Conservation (phyloP, 2,113 vertebrate species). For the Dissostichus mawsoni region DNA sequence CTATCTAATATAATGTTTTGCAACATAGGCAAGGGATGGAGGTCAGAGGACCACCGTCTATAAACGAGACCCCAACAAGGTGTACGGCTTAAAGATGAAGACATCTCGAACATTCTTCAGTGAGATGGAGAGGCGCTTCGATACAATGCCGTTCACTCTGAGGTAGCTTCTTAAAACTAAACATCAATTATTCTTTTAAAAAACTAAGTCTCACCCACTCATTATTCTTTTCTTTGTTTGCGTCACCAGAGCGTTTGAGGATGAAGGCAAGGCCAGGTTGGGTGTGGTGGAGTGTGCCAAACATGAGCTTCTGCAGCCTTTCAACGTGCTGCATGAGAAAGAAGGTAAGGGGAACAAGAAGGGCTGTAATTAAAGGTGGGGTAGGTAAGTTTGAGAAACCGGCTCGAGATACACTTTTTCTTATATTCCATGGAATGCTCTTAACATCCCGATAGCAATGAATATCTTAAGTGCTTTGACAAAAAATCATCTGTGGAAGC, state of each 20-base stretch:
- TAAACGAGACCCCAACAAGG: conserved; percentile 96
- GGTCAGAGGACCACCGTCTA: conserved; percentile 98
- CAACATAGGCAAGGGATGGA: conserved; percentile 90
- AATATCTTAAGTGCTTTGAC: too few relatives aligned
- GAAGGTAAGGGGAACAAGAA: conserved; percentile 86
- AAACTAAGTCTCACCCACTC: not conserved
- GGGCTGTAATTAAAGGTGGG: not conserved
- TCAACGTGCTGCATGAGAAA: conserved; percentile 96
- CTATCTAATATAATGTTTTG: not conserved
- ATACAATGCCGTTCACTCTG: conserved; percentile 97
- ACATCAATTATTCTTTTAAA: not conserved
- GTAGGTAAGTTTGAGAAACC: too few relatives aligned
- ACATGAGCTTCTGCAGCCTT: conserved; percentile 96
- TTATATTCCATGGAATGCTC: too few relatives aligned
- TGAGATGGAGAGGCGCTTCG: conserved; percentile 96
- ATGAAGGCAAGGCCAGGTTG: conserved; percentile 95
- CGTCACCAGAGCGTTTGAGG: conserved; percentile 91
- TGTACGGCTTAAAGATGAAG: conserved; percentile 99
- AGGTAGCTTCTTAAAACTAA: conserved; percentile 79
- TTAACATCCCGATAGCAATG: too few relatives aligned
- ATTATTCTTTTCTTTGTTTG: not conserved
- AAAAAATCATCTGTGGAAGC: too few relatives aligned
- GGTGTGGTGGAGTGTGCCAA: conserved; percentile 98
- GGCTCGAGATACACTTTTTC: too few relatives aligned
- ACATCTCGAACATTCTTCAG: conserved; percentile 97